These are phyloP conservation scores for Porites evermanni DNA, from an alignment of 92 coral and sea anemone genomes.

Conservation along the genomic window DNA sequence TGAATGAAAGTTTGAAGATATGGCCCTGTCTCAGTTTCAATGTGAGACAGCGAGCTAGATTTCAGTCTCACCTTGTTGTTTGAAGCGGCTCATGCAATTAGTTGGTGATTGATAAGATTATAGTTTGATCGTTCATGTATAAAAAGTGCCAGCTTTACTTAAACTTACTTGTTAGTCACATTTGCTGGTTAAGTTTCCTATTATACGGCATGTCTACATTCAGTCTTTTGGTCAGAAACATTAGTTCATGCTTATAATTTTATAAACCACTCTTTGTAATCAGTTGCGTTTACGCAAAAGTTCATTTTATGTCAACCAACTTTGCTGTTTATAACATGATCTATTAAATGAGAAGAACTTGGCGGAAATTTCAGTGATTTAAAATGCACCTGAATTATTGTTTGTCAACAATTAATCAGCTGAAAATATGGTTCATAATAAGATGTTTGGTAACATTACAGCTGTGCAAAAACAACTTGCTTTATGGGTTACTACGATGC, in stretches of 20 bases:
- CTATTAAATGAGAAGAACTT: neutral
- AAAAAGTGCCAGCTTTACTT: too few relatives aligned
- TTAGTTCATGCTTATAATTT: too few relatives aligned
- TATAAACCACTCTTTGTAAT: too few relatives aligned
- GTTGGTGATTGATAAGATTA: neutral
- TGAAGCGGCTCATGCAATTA: neutral
- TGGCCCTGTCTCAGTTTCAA: neutral
- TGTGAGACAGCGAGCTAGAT: neutral
- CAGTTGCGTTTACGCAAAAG: too few relatives aligned
- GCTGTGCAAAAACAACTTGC: neutral
- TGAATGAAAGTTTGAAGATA: neutral
- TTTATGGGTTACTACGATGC: neutral
- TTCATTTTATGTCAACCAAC: neutral
- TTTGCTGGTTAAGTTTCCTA: too few relatives aligned
- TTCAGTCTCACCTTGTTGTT: neutral
- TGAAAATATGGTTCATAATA: neutral
- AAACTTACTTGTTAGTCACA: too few relatives aligned
- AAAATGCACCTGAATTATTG: too few relatives aligned
- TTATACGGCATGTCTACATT: too few relatives aligned
- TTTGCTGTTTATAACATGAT: neutral
- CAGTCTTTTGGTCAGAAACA: too few relatives aligned
- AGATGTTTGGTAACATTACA: neutral
- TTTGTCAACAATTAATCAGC: neutral
- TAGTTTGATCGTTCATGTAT: neutral
- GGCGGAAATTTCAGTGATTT: neutral